Percentiles rank a stretch among this genome's conserved stretches.
Conservation (phyloP, 2,113 vertebrate genomes). For the Pedionomus torquatus region DNA sequence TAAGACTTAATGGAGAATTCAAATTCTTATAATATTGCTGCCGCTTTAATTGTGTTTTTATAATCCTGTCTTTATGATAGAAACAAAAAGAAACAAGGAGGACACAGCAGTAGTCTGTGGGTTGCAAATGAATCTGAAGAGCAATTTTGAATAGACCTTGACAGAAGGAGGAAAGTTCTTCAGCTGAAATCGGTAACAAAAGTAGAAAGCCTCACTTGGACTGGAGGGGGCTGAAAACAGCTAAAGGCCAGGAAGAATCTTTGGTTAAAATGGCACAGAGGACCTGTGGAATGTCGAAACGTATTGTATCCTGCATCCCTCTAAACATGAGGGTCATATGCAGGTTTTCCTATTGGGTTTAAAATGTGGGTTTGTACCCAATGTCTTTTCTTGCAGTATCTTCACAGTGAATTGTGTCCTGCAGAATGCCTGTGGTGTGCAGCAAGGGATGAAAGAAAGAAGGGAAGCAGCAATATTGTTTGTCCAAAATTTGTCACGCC, state of each 20-base stretch:
- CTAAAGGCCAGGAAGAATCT: not conserved
- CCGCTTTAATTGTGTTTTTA: conserved; percentile 8
- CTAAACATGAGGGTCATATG: not conserved
- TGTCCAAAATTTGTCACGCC: not conserved
- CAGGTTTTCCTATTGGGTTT: not conserved
- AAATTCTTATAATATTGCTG: conserved; percentile 14
- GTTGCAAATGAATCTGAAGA: not conserved
- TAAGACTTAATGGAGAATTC: conserved; percentile 37
- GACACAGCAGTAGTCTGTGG: not conserved
- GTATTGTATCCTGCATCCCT: not conserved
- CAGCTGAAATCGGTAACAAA: not conserved
- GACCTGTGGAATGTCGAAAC: not conserved
- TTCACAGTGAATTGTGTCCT: not conserved
- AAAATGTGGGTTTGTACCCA: not conserved
- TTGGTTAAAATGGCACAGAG: not conserved
- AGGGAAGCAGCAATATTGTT: not conserved
- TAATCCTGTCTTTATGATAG: not conserved
- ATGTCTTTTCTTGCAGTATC: not conserved
- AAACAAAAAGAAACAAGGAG: not conserved
- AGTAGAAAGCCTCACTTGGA: not conserved
- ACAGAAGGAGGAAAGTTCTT: not conserved
- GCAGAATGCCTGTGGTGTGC: not conserved
- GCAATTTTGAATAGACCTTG: not conserved
- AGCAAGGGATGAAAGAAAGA: not conserved
- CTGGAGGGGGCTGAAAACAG: not conserved